Evolutionary conservation across 2,797 vertebrate species (phyloP), one percentile per base, ranked within the genome.

Genomic region (Sebastes steindachneri): DNA sequence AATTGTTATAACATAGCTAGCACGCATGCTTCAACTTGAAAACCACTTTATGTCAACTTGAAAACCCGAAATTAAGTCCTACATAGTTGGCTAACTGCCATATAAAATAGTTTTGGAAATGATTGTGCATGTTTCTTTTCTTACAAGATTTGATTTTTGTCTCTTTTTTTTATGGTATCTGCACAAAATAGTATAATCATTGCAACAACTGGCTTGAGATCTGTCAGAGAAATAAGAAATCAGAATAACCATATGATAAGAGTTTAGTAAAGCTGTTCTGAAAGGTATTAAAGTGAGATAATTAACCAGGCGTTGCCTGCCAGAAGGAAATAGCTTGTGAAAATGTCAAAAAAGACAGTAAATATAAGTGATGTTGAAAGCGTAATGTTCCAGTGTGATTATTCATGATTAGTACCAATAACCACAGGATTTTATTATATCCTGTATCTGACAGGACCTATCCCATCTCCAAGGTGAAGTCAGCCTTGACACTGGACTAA

Each of bases 351-450:
- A 66, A 68, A 68, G 25, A 54, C 65, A 31, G 58, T 45, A 60
- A 58, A n/a, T 77, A 59, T 65, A 75, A 62, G 71, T 80, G 68
- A 75, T 64, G 35, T 55, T 88, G 83, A 74, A 68, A 77, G 73
- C 68, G 29, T 75, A 73, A 83, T 75, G 57, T 79, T 85, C 78
- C 45, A 9, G 15, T 86, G 73, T 59, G 67, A 55, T 86, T 78
- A 71, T 69, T 90, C 41, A 41, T 62, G 60, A 80, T 64, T 59
- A 63, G 60, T 72, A 17, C 29, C 29, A 84, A 68, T 82, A 86
- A 83, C 73, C 74, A 17, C 51, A 87, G 75, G 77, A 86, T 86
- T 82, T 81, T 28, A 73, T 48, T 60, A 76, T 78, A 83, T 87
- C 74, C 80, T 84, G 28, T 83, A 83, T 75, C 35, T 82, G 79